Base-by-base conservation (phyloP, 2,113 vertebrate genomes). In the Brachyhypopomus gauderio region DNA sequence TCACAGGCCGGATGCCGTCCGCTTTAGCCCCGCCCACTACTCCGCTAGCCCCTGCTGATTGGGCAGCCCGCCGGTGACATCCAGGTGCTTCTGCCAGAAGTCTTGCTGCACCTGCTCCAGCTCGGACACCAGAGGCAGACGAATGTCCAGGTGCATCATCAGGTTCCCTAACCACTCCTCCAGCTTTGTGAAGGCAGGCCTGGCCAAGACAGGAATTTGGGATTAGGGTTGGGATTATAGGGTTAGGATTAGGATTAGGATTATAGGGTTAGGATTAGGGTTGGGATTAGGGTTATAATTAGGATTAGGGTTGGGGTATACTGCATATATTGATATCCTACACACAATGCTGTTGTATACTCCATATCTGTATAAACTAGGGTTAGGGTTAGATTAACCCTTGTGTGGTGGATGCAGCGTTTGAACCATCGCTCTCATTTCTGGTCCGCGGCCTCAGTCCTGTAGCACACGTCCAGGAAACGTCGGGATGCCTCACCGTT, bases 111-210 rank as follows among this genome's bases (percentile, higher is more conserved):
- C 88, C 83, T 95, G 93, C 64, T 97, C 96, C 89, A 98, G 91
- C 83, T 98, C 96, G 0, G 96, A 93, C 82, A 95, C 93, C 80
- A 98, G 90, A 0, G 95, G 96, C 17, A 98, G 90, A 66, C 92
- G 93, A 52, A 96, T 93, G 30, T 96, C 95, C 92, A 98, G 87
- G 90, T 98, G 97, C 96, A 97, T 96, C 90, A 91, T 95, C 27
- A 98, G 94, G 69, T 95, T 95, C 86, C 97, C 95, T 87, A 98
- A 89, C 97, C 96, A 99, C 84, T 96, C 95, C 78, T 96, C 95
- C 91, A 99, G 92, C 90, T 95, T 97, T 75, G 91, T 66, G 75
- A 99, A 99, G 62, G 95, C 91, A 0, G 96, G 97, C 80, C 97
- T 99, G 84, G 17, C 55, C 86, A 3, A 45, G 74, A 75, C 41